A percentile compares a stretch with the other conserved stretches of the same genome.
These are phyloP conservation scores for Mionectes olivaceus DNA, from an alignment of 2,797 vertebrate genomes.

Conservation along the genomic window DNA sequence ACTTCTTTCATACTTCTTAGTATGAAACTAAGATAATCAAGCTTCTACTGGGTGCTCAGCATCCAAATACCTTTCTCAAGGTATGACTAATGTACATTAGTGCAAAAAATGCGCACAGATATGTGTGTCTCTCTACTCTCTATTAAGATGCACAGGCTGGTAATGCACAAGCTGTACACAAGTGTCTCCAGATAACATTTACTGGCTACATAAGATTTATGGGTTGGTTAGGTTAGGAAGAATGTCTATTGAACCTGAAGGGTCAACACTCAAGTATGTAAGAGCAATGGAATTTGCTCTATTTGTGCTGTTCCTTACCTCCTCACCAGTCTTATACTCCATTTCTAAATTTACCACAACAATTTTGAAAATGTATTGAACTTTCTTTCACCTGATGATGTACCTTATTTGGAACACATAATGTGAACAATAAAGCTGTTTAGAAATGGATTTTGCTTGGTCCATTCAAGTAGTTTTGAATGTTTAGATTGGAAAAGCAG, in stretches of 20 bases:
- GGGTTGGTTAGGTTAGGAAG: neutral
- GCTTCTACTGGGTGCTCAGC: neutral
- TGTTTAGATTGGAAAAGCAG: neutral
- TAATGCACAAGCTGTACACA: neutral
- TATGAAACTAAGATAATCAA: neutral
- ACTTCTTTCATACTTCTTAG: no score
- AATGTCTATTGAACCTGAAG: neutral
- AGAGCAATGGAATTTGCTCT: neutral
- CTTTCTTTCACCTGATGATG: neutral
- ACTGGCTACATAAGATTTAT: neutral
- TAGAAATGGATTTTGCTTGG: neutral
- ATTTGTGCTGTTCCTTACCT: neutral
- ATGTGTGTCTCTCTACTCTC: neutral
- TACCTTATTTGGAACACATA: neutral
- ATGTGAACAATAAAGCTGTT: neutral
- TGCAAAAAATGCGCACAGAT: neutral
- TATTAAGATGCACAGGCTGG: neutral
- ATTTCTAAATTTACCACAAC: neutral
- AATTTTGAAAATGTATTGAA: neutral
- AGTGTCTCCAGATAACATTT: neutral
- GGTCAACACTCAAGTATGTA: neutral
- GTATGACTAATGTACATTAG: neutral
- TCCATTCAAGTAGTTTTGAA: neutral
- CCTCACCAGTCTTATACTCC: neutral
- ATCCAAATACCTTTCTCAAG: neutral